These are phyloP conservation scores for Xestia c-nigrum DNA, from an alignment of 2,888 invertebrate species.

Conservation along the genomic window DNA sequence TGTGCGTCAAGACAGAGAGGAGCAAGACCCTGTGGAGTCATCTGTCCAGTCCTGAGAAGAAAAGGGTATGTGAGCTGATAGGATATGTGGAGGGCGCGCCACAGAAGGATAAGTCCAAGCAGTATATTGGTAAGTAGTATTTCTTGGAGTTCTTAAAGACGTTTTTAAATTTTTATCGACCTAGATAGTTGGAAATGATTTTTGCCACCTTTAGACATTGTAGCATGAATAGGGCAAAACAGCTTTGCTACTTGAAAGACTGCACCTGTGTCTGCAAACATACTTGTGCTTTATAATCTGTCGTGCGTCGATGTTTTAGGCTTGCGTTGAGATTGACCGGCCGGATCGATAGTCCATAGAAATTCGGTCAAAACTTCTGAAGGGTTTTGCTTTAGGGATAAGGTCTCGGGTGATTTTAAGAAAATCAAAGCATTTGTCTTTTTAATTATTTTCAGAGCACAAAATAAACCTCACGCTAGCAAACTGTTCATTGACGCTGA, in stretches of 20 bases:
- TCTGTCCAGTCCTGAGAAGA: slow-evolving; percentile 92
- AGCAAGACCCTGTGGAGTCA: slow-evolving; percentile 91
- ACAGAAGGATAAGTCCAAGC: slow-evolving; percentile 85
- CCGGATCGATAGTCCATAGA: not conserved
- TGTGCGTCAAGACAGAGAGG: slow-evolving; percentile 89
- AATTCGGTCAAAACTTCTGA: not conserved
- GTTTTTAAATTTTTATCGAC: not conserved
- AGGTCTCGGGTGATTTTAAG: not conserved
- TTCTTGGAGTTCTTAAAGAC: not conserved
- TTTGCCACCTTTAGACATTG: not conserved
- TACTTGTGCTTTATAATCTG: not conserved
- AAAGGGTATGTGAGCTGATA: slow-evolving; percentile 91
- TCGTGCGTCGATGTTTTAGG: not conserved
- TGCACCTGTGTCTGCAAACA: not conserved
- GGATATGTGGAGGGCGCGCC: slow-evolving; percentile 91
- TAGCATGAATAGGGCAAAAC: not conserved
- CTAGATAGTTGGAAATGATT: not conserved
- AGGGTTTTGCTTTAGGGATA: not conserved
- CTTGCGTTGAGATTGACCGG: not conserved
- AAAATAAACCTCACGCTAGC: slow-evolving; percentile 94
- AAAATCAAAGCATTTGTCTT: not conserved
- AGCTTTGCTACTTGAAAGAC: not conserved
- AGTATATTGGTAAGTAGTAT: slow-evolving; percentile 89
- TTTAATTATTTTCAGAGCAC: slow-evolving; percentile 91
- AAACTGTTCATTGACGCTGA: slow-evolving; percentile 92